Base-by-base conservation (phyloP, 2,797 vertebrate species). In the Sitta carolinensis region DNA sequence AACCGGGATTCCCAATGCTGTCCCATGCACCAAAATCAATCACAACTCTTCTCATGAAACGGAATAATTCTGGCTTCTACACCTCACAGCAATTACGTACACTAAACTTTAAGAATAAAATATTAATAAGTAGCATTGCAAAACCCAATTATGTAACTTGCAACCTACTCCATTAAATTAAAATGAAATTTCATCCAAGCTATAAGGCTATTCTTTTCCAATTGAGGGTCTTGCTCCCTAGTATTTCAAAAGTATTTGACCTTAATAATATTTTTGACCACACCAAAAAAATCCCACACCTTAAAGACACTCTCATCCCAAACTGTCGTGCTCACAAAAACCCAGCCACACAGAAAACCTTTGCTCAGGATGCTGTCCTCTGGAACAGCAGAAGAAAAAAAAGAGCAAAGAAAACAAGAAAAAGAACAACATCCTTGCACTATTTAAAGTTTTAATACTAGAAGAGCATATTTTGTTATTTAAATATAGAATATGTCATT, bases 181-280 rank as follows among this genome's bases (percentile, higher is more conserved):
- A 74, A 89, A 48, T 27, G 11, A 64, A 55, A 77, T 72, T 70
- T 85, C 50, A 61, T 40, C 83, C 34, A 64, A 61, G 14, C 75
- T 91, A 51, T 80, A 61, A 85, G 22, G 34, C 74, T 61, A 29
- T 59, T 87, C 59, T 88, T 96, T 97, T 95, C 88, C 92, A 84
- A 17, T 12, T 36, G 34, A 94, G 69, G 57, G 58, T 69, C 87
- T 84, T 80, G 73, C 47, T 93, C 57, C 87, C 55, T 43, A 29
- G 29, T 58, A 59, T 26, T 70, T 61, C 25, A 61, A 23, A 69
- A 61, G 14, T 12, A 36, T 59, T 74, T 91, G 5, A 64, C 11
- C 11, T 30, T 61, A 62, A 26, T 54, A 42, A 40, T 22, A 38
- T 42, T 48, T 84, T 83, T 85, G 51, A 58, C 26, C 54, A 51